Percentiles rank a stretch among this genome's conserved stretches.
Conservation (phyloP, 1,140 invertebrate genomes). For the Ephestia elutella region DNA sequence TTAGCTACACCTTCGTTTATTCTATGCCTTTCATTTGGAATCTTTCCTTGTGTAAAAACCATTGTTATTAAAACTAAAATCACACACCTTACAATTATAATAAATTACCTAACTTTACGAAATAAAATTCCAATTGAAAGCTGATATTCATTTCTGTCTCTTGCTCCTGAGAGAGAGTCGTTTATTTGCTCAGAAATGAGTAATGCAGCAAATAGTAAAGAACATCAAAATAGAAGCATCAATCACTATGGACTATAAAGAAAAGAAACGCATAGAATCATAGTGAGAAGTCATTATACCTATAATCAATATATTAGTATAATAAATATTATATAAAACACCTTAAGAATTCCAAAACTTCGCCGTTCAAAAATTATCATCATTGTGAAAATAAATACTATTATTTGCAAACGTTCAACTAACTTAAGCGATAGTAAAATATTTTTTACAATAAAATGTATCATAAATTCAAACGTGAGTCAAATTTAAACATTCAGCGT, state of each 20-base stretch:
- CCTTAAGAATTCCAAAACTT: constrained; percentile 59
- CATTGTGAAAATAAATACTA: constrained; percentile 70
- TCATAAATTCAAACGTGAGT: constrained; percentile 73
- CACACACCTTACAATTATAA: constrained; percentile 60
- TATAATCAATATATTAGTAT: constrained; percentile 59
- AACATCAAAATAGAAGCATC: constrained; percentile 20
- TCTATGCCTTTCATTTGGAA: constrained; percentile 61
- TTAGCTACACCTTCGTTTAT: constrained; percentile 54
- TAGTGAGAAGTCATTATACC: constrained; percentile 43
- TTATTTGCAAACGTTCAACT: constrained; percentile 70
- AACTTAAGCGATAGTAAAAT: constrained; percentile 72
- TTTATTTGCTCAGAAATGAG: not conserved
- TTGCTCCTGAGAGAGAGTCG: not conserved
- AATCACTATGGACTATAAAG: constrained; percentile 38
- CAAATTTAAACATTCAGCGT: constrained; percentile 67
- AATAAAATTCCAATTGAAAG: constrained; percentile 27
- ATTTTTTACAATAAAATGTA: constrained; percentile 73
- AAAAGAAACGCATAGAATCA: constrained; percentile 46
- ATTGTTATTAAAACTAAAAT: constrained; percentile 58
- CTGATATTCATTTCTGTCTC: constrained; percentile 10
- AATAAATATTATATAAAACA: constrained; percentile 64
- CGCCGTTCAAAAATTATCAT: constrained; percentile 51
- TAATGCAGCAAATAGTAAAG: not conserved
- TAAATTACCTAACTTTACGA: constrained; percentile 53
- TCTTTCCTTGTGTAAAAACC: constrained; percentile 64